These are phyloP conservation scores for Centrocercus urophasianus DNA, from an alignment of 2,113 vertebrate genomes.

Conservation along the genomic window DNA sequence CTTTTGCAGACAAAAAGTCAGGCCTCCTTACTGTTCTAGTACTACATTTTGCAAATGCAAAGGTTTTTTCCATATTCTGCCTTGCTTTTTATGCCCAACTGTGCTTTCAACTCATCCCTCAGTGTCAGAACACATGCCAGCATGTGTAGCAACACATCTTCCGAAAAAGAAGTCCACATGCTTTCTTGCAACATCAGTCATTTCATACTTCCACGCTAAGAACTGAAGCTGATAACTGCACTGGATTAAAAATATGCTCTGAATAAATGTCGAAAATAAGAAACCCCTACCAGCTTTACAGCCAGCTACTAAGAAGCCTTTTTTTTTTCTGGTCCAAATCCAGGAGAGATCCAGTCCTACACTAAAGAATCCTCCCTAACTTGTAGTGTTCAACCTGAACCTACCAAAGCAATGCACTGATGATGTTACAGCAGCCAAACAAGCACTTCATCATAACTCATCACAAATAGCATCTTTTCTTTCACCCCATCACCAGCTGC, in stretches of 20 bases:
- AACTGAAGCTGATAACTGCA: background rate
- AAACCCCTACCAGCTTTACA: background rate
- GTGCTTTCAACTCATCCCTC: slow-evolving; percentile 1
- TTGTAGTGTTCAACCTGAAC: background rate
- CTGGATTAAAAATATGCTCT: slow-evolving; percentile 3
- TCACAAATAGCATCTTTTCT: background rate
- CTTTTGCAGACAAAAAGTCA: background rate
- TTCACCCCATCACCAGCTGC: background rate
- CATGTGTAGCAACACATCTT: background rate
- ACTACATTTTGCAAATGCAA: background rate
- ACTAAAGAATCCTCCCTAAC: background rate
- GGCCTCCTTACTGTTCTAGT: background rate
- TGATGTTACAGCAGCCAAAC: background rate
- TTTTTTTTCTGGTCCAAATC: background rate
- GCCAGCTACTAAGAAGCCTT: background rate
- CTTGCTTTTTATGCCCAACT: background rate
- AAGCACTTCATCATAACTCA: background rate
- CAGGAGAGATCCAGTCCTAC: background rate
- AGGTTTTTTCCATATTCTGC: background rate
- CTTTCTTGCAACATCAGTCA: slow-evolving; percentile 8
- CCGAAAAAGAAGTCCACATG: background rate
- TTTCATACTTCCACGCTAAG: background rate
- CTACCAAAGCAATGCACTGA: background rate
- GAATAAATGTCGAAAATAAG: background rate
- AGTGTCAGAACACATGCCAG: slow-evolving; percentile 6